Evolutionary conservation across 2,888 invertebrate genomes (phyloP).

Genomic region (Rhagium mordax): DNA sequence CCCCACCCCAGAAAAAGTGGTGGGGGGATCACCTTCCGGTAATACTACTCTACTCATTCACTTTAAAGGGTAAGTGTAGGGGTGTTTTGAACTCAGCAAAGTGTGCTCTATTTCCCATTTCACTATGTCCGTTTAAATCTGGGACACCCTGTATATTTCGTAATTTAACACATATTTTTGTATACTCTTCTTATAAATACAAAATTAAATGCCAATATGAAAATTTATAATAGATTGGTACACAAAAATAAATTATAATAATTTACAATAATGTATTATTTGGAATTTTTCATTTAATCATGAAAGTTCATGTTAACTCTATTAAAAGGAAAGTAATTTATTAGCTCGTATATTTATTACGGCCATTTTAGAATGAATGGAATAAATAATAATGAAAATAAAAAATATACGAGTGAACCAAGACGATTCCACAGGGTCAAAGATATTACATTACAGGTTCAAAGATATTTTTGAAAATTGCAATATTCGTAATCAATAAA

Average conservation of each 20-base stretch:
- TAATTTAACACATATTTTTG: neutral
- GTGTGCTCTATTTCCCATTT: no score
- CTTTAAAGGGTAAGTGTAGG: no score
- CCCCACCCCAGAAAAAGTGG: no score
- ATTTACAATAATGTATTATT: slow-evolving; percentile 9
- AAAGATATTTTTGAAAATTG: no score
- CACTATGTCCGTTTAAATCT: no score
- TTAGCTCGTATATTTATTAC: neutral
- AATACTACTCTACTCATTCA: no score
- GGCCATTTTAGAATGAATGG: neutral
- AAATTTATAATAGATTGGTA: neutral
- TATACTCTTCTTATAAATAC: neutral
- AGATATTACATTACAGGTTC: no score
- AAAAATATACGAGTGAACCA: neutral
- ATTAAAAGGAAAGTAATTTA: slow-evolving; percentile 18
- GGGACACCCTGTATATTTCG: neutral
- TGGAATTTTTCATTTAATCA: neutral
- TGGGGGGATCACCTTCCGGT: no score
- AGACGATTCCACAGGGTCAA: neutral
- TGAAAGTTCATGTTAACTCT: neutral
- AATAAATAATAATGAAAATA: slow-evolving; percentile 13
- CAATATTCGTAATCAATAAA: no score
- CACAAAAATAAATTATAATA: slow-evolving; percentile 10
- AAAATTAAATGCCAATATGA: neutral
- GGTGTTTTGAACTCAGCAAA: no score